A percentile compares a stretch with the other conserved stretches of the same genome.
phyloP scores from a whole-genome alignment of 2,888 invertebrate species.

The Cenopis cana region DNA sequence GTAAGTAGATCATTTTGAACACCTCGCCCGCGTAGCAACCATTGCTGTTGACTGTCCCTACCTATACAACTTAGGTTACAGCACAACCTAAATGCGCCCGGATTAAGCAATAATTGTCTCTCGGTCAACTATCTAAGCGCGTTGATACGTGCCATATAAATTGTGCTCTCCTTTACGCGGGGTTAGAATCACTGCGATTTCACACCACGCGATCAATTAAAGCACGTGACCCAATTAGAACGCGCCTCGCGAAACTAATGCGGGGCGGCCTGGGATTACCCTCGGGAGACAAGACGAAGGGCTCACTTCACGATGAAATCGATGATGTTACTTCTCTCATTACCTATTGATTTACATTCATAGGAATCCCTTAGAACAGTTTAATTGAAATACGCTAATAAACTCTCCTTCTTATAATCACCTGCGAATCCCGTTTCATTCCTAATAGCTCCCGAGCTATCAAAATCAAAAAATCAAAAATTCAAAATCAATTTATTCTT shows the following conservation, averaged over 20 bases:
- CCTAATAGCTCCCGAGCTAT: too few relatives aligned
- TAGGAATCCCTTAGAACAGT: not conserved
- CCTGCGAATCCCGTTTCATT: too few relatives aligned
- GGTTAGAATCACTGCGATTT: constrained; percentile 61
- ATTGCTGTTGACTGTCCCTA: too few relatives aligned
- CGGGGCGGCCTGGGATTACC: constrained; percentile 70
- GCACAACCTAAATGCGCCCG: too few relatives aligned
- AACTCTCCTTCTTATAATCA: not conserved
- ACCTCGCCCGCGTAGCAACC: too few relatives aligned
- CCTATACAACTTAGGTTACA: not conserved
- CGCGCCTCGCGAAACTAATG: constrained; percentile 72
- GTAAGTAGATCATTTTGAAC: too few relatives aligned
- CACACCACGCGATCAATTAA: constrained; percentile 73
- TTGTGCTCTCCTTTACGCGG: not conserved
- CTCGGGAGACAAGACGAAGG: constrained; percentile 62
- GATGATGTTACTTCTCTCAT: constrained; percentile 52
- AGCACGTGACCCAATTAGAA: constrained; percentile 77
- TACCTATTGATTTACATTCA: constrained; percentile 26
- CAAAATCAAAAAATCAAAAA: too few relatives aligned
- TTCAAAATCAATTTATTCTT: too few relatives aligned
- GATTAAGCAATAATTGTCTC: too few relatives aligned
- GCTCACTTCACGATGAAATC: constrained; percentile 61
- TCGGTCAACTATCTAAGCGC: too few relatives aligned
- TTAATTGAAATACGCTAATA: not conserved
- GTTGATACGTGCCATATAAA: too few relatives aligned